These are phyloP conservation scores for Drepanosiphum platanoidis DNA, from an alignment of 2,888 invertebrate genomes.

Conservation along the genomic window DNA sequence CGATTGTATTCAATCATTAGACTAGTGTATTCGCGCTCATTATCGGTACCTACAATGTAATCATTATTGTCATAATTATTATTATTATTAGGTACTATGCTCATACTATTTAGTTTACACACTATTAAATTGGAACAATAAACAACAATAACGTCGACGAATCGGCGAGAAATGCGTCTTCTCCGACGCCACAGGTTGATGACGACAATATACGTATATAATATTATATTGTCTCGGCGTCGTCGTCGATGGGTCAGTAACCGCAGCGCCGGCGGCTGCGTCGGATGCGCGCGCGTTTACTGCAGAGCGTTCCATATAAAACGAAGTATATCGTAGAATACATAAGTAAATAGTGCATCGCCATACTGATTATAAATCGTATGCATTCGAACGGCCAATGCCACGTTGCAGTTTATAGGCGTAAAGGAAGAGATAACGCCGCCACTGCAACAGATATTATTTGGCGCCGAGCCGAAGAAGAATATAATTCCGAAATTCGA, in stretches of 20 bases:
- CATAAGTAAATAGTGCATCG: no score
- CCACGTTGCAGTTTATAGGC: no score
- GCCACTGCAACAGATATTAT: background rate
- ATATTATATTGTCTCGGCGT: background rate
- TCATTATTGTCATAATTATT: no score
- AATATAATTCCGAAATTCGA: no score
- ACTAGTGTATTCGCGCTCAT: no score
- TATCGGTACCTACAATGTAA: no score
- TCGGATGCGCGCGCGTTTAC: background rate
- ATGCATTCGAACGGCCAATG: no score
- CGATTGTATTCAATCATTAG: no score
- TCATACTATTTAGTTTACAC: background rate
- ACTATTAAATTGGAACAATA: background rate
- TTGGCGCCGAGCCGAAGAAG: background rate
- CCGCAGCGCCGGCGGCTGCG: background rate
- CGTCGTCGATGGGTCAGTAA: background rate
- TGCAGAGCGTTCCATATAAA: no score
- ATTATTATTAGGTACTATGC: background rate
- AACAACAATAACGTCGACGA: background rate
- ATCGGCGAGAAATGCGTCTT: background rate
- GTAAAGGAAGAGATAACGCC: no score
- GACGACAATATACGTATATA: background rate
- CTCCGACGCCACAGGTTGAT: background rate
- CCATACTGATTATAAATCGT: no score
- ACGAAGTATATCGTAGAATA: no score